phyloP scores from a whole-genome alignment of 1,140 invertebrate species.

The Coenobita brevimanus region DNA sequence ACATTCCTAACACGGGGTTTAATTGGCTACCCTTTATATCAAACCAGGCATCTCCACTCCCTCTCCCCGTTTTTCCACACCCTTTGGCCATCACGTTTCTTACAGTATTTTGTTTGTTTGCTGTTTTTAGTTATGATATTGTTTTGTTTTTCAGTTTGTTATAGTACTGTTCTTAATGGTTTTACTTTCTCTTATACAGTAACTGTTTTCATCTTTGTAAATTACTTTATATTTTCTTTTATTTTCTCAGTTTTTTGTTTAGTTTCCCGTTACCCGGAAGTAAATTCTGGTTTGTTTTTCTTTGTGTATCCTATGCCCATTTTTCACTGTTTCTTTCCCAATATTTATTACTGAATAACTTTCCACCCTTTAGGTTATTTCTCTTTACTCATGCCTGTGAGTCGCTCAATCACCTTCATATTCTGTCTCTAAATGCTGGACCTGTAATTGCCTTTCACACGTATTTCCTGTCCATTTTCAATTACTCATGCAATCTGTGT shows the following conservation, averaged over 20 bases:
- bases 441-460: too few relatives aligned
- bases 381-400: too few relatives aligned
- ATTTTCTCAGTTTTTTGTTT: background rate
- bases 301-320: too few relatives aligned
- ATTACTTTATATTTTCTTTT: background rate
- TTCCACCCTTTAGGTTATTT: too few relatives aligned
- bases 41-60: background rate
- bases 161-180: background rate
- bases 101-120: background rate
- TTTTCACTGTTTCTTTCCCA: too few relatives aligned
- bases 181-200: background rate
- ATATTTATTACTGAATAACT: too few relatives aligned
- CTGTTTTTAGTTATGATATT: background rate
- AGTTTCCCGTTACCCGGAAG: background rate
- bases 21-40: background rate
- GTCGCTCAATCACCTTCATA: background rate
- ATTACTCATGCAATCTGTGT: too few relatives aligned
- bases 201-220: background rate
- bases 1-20: background rate
- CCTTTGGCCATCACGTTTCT: background rate
- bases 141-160: background rate
- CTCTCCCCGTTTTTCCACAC: background rate
- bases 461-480: too few relatives aligned
- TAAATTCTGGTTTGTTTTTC: background rate
- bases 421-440: too few relatives aligned